Evolutionary conservation across 2,113 vertebrate species (phyloP), one percentile per base, ranked within the genome.

Genomic region (Clupea harengus): DNA sequence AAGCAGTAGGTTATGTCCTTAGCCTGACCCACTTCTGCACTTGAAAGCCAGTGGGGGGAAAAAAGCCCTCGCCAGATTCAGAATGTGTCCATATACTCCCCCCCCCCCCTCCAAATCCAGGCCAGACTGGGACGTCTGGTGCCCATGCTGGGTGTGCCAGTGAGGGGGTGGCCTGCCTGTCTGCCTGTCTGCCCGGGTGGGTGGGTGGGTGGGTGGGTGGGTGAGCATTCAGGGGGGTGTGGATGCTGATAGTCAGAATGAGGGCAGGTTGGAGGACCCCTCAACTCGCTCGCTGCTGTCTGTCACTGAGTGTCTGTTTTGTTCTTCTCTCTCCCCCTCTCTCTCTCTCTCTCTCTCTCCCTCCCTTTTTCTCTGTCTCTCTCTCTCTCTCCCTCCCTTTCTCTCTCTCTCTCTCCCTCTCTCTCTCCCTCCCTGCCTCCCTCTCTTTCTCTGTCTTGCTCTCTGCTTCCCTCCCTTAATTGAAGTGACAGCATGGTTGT

Each of bases 401-500:
- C 39, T 39, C 2, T 39, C 39, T 39, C 39, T 39, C 39, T 39
- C 39, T 39, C 2, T 39, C 39, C 2, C 57, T 64, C 17, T n/a
- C 57, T 64, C 17, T n/a, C 20, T 64, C 86, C 85, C 85, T 88
- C 85, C 87, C 88, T 87, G 88, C 88, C 86, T 88, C 84, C 89
- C 88, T 83, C 20, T 90, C 84, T 92, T 91, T 88, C 89, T 91
- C 60, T 64, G 4, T 64, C 60, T 64, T 4, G n/a, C 20, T 72
- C n/a, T 72, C 64, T 72, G n/a, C 10, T 28, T 67, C 83, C 85
- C 89, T 90, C 81, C 67, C 72, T 78, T 92, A 93, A 94, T 93
- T 93, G 89, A 94, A 92, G 87, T 89, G 91, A 92, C 82, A 83
- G 88, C 82, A 83, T 72, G 91, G 92, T 94, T 94, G 92, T 93